Evolutionary conservation across 2,888 invertebrate species (phyloP), one percentile per base, ranked within the genome.

Genomic region (Pheosia gnoma): DNA sequence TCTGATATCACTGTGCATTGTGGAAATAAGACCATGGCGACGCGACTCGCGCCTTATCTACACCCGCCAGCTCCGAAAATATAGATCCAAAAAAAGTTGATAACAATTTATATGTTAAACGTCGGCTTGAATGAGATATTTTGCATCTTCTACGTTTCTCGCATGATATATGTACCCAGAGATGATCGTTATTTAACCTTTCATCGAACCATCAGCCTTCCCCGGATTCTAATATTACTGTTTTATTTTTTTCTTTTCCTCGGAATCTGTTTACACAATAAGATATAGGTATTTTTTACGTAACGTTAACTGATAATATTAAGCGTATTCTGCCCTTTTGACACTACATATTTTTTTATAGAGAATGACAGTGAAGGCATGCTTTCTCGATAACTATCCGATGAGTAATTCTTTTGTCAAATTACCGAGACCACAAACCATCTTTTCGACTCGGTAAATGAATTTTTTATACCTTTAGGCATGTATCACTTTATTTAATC

Each of bases 21-120:
- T 75, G 77, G 81, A 82, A 87, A 88, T 89, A 86, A 86, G 88
- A 83, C 72, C 81, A 79, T 75, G 74, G 72, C 65, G 67, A 71
- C 75, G 74, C 79, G 79, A 75, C 79, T 75, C 63, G 61, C 72
- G 79, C 74, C 88, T 89, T 89, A 90, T 90, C 90, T 85, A 72
- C 68, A 45, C 55, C 71, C 75, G 81, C 75, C 89, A 89, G 88
- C 81, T 83, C 77, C 84, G 81, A 83, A 87, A 87, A 88, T 87
- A 87, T 88, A 86, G 87, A 87, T 88, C 86, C 86, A 86, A 83
- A 89, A 88, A 75, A 89, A 89, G 89, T 86, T 88, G 85, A 89
- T 89, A 87, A 85, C 88, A 90, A 90, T 91, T 90, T 91, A 90
- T 91, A 91, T 90, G 91, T 89, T 88, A 90, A 91, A 86, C 89